These are phyloP conservation scores for Brevimyrus niger DNA, from an alignment of 2,113 vertebrate genomes.

Conservation along the genomic window DNA sequence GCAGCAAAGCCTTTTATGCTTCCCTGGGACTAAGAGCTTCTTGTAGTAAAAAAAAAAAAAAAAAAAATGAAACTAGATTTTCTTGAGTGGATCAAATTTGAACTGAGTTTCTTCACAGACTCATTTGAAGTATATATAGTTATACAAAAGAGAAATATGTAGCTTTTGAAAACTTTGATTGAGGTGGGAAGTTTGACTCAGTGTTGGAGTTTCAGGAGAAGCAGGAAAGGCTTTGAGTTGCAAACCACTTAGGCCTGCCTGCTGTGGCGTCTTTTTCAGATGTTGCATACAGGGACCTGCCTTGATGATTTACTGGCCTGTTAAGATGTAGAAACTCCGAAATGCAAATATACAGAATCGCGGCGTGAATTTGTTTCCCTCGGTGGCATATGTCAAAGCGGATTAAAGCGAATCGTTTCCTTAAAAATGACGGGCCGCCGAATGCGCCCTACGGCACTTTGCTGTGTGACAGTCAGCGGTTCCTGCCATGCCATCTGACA, in stretches of 20 bases:
- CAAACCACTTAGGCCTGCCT: not conserved
- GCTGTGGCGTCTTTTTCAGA: not conserved
- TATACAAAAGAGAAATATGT: not conserved
- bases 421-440: not conserved
- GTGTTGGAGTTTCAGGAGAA: not conserved
- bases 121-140: not conserved
- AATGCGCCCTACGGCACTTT: not conserved
- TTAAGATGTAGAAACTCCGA: slow-evolving; percentile 17
- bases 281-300: not conserved
- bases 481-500: no score
- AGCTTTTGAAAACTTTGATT: not conserved
- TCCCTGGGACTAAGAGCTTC: not conserved
- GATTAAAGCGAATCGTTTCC: not conserved
- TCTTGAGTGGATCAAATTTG: not conserved
- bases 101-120: not conserved
- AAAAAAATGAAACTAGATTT: no score
- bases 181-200: not conserved
- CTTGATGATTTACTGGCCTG: not conserved
- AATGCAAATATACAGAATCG: slow-evolving; percentile 38
- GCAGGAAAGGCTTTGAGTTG: not conserved
- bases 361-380: slow-evolving; percentile 16
- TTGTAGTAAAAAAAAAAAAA: not conserved
- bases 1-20: not conserved
- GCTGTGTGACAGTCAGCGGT: not conserved
- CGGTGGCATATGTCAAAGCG: slow-evolving; percentile 24